Conservation (phyloP, 2,113 vertebrate species). For the Tapirus terrestris region DNA sequence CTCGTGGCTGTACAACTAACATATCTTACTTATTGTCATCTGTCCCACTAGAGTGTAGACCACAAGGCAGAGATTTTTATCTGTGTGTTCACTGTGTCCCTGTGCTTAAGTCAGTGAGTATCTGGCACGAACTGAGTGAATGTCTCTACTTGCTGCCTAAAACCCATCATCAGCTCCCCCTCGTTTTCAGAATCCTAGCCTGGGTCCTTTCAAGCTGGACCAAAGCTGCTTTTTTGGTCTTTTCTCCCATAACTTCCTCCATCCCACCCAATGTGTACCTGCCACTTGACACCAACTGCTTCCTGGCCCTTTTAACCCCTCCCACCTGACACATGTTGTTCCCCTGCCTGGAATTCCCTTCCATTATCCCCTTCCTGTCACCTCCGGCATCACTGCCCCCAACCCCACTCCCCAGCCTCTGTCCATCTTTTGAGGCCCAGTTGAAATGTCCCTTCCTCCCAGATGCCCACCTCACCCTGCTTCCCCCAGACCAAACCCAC, state of each 20-base stretch:
- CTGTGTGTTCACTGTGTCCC: not conserved
- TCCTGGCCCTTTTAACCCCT: not conserved
- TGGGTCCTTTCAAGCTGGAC: not conserved
- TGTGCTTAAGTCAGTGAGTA: not conserved
- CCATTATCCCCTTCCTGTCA: not conserved
- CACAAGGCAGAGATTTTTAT: not conserved
- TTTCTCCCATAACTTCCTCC: not conserved
- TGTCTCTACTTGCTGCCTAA: not conserved
- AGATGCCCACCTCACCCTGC: not conserved
- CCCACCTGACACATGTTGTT: not conserved
- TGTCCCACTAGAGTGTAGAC: not conserved
- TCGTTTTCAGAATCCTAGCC: not conserved
- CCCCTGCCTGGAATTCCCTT: not conserved
- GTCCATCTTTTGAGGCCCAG: not conserved
- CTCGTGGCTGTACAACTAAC: no score
- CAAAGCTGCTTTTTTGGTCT: not conserved
- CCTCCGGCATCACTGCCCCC: not conserved
- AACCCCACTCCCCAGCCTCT: not conserved
- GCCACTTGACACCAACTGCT: not conserved
- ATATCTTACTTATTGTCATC: not conserved
- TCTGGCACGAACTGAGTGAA: not conserved
- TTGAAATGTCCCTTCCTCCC: not conserved
- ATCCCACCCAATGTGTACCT: not conserved
- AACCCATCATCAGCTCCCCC: not conserved
- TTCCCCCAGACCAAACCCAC: not conserved